These are phyloP conservation scores for Slavum lentiscoides DNA, from an alignment of 2,888 invertebrate genomes.

Conservation along the genomic window DNA sequence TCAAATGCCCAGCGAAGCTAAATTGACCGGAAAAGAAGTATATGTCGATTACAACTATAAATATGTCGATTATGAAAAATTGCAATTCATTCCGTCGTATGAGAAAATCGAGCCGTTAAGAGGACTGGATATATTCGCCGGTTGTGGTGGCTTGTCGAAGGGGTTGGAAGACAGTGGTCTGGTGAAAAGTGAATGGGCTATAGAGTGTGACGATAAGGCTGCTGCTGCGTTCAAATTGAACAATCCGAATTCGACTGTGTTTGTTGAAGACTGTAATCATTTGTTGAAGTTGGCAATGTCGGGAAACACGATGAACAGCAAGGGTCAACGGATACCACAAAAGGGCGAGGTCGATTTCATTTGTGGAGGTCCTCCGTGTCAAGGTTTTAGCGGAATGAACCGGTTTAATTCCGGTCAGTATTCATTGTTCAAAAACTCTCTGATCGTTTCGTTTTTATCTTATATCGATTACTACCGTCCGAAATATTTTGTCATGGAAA, in stretches of 20 bases:
- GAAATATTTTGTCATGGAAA: slow-evolving; percentile 80
- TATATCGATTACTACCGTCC: slow-evolving; percentile 86
- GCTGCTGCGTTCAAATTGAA: slow-evolving; percentile 79
- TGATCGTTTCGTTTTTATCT: slow-evolving; percentile 79
- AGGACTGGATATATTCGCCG: slow-evolving; percentile 81
- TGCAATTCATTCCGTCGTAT: slow-evolving; percentile 35
- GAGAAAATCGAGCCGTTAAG: slow-evolving; percentile 62
- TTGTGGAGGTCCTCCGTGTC: slow-evolving; percentile 86
- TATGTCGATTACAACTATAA: slow-evolving; percentile 33
- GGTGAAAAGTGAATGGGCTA: slow-evolving; percentile 76
- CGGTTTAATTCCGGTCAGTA: slow-evolving; percentile 82
- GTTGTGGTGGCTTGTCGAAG: slow-evolving; percentile 81
- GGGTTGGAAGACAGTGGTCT: slow-evolving; percentile 73
- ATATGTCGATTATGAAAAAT: slow-evolving; percentile 32
- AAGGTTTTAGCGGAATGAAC: slow-evolving; percentile 89
- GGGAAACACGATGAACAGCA: slow-evolving; percentile 63
- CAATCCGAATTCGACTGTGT: slow-evolving; percentile 73
- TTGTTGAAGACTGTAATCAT: slow-evolving; percentile 80
- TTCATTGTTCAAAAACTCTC: slow-evolving; percentile 80
- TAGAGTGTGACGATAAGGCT: slow-evolving; percentile 77
- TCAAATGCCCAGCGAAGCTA: slow-evolving; percentile 68
- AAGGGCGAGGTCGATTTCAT: slow-evolving; percentile 81
- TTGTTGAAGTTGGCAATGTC: slow-evolving; percentile 71
- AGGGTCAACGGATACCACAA: slow-evolving; percentile 68
- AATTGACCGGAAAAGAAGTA: slow-evolving; percentile 62